Evolutionary conservation across 2,113 vertebrate species (phyloP), one percentile per base, ranked within the genome.

Genomic region (Xiphias gladius): DNA sequence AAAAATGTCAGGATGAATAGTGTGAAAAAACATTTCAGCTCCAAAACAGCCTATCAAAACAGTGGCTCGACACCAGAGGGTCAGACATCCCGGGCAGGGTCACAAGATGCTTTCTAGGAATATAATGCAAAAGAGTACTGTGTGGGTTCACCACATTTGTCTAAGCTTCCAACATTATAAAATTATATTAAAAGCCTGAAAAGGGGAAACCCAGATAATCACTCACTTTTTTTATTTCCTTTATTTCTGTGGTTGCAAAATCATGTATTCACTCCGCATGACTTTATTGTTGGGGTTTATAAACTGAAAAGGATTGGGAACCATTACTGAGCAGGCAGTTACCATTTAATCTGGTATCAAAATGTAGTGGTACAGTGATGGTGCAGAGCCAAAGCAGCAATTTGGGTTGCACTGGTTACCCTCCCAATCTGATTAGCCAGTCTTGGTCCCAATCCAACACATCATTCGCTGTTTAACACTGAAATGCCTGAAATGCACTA

Each of bases 91-190:
- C 0, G 1, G 37, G 13, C 1, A 0, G 30, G 50, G 39, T 82
- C 66, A 65, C 24, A 72, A 71, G 64, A 73, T 46, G 26, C 24
- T 65, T 74, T 70, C 43, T 37, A 73, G 2, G 7, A 19, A 48
- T 67, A 48, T 28, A 19, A 48, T 39, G 32, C 10, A 57, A 39
- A 32, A 32, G 20, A 24, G 28, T 17, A 59, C 1, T 50, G 30
- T 43, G 19, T 41, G 39, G 20, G 55, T 37, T 39, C 26, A 26
- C 30, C 26, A 57, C 12, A 74, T 62, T 22, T 59, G 32, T 48
- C 0, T 52, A 16, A 13, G 7, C 14, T 30, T 55, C 7, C 43
- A 67, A 10, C 0, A 12, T 57, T 58, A 24, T 20, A 22, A n/a
- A 41, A 50, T 50, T 11, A 7, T 19, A 50, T 1, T 10, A 24